Evolutionary conservation across 2,113 vertebrate genomes (phyloP).

Genomic region (Rynchops niger): DNA sequence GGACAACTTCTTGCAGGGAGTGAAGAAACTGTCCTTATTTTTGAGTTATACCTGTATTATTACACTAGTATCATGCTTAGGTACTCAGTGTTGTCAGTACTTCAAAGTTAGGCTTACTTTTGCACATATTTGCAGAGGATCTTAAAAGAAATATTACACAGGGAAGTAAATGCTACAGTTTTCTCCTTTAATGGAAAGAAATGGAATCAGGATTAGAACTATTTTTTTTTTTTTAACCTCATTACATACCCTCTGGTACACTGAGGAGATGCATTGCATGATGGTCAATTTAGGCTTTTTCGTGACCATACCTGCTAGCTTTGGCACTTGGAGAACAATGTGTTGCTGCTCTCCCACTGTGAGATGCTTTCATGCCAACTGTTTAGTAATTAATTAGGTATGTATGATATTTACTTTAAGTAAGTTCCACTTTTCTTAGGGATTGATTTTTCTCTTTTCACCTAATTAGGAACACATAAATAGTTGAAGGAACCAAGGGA

Average conservation of each 20-base stretch:
- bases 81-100: background rate
- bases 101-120: background rate
- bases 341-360: background rate
- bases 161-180: background rate
- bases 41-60: background rate
- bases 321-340: background rate
- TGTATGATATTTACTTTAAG: background rate
- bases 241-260: background rate
- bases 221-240: background rate
- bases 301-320: background rate
- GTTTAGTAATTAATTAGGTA: conserved; percentile 7
- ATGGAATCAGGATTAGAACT: background rate
- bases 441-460: background rate
- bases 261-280: background rate
- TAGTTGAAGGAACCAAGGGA: background rate
- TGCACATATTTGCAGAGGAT: background rate
- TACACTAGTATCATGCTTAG: background rate
- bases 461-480: background rate
- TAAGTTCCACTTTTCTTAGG: background rate
- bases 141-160: background rate
- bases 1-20: background rate
- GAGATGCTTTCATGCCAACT: background rate
- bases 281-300: background rate
- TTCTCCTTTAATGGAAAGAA: conserved; percentile 55
- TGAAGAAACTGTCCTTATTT: background rate